phyloP scores from a whole-genome alignment of 2,113 vertebrate species.

The Triplophysa rosa region DNA sequence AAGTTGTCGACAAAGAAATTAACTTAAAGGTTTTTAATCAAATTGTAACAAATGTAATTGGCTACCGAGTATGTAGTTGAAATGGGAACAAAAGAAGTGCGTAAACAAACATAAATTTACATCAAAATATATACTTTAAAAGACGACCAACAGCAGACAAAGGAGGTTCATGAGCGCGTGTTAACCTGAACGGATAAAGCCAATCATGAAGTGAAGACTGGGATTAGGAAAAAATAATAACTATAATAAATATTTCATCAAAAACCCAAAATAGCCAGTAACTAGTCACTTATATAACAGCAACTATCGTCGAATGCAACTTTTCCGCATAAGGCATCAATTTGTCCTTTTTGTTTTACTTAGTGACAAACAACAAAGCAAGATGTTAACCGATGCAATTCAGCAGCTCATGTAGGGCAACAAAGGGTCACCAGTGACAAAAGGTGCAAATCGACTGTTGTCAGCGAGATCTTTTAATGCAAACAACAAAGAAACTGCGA shows the following conservation, averaged over 20 bases:
- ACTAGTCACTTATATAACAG: neutral
- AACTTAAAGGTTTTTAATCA: neutral
- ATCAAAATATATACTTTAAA: neutral
- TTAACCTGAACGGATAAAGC: constrained; percentile 41
- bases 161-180: constrained; percentile 31
- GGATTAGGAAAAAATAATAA: constrained; percentile 33
- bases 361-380: constrained; percentile 13
- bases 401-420: neutral
- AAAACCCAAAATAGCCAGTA: neutral
- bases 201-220: constrained; percentile 20
- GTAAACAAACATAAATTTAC: neutral
- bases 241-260: neutral
- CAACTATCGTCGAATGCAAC: neutral
- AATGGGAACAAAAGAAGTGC: neutral
- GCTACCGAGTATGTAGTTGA: neutral
- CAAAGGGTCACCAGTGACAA: constrained; percentile 10
- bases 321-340: neutral
- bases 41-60: neutral
- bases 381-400: neutral
- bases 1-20: too few species aligned
- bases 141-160: constrained; percentile 22
- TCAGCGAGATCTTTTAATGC: constrained; percentile 20
- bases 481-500: constrained; percentile 37
- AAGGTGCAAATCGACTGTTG: constrained; percentile 15
- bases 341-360: constrained; percentile 4